Evolutionary conservation across 2,888 invertebrate genomes (phyloP), one percentile per base, ranked within the genome.

Genomic region (Ectobius pallidus): DNA sequence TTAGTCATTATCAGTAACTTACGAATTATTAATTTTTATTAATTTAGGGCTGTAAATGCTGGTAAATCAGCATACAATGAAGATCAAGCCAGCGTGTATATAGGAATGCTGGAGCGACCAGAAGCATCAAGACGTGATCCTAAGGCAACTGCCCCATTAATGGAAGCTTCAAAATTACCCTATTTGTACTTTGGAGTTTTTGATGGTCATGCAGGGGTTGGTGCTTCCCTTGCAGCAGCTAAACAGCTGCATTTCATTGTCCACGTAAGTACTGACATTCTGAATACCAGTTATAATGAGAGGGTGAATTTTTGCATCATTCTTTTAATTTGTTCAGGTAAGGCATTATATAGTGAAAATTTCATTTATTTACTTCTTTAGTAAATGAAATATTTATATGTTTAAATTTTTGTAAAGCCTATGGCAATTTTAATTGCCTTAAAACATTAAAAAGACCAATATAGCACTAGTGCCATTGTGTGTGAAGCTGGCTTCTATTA

Each of bases 181-280:
- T 92, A 91, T 78, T 86, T 89, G 39, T 92, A 93, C 82, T 94
- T 92, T 84, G 93, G 90, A 20, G 86, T 94, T 77, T 95, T 94
- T 83, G 95, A 95, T 84, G 95, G 95, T 0, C 95, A 95, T 83
- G 94, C 93, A 27, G 94, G 94, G 1, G 88, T 90, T 78, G 92
- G 92, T 58, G 93, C 93, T 49, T 91, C 94, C 1, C 83, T 94
- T 25, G 90, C 92, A 75, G 92, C 93, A 52, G 88, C 92, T 25
- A 86, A 91, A 79, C 90, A 92, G 77, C 87, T 95, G 42, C 93
- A 94, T 82, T 89, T 89, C 79, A 91, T 94, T 79, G 84, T 95
- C 72, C 90, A 92, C 83, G 92, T 91, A 83, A 81, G 81, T 78
- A 46, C 42, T 4, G 44, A 32, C 34, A 7, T 34, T 11, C 34